Evolutionary conservation across 2,888 invertebrate genomes (phyloP), one percentile per base, ranked within the genome.

Genomic region (Platycnemis pennipes): DNA sequence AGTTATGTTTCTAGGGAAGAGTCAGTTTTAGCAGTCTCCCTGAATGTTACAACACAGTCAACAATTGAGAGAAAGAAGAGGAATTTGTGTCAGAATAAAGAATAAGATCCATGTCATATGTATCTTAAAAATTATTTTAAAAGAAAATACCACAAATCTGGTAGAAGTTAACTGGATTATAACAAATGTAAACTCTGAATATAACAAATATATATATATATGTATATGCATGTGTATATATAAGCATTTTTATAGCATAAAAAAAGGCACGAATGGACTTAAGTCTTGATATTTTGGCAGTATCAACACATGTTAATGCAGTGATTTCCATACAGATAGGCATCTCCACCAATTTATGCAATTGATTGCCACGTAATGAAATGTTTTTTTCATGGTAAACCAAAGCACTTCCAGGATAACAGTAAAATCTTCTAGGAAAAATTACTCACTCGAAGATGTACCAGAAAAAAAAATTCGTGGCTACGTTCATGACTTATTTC

Each of bases 261-360:
- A n/a, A n/a, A 87, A 87, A 87, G 87, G 87, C 87, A 87, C 87
- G 37, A 0, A 46, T 87, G 87, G 44, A 87, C 45, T 87, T 22
- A 44, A 87, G 5, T 45, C 44, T 87, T 87, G 45, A 87, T 45
- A 87, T 87, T 87, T n/a, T 45, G 87, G 87, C 87, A 44, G 87
- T 46, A 87, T n/a, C 46, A 45, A 87, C n/a, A 46, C 26, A 42
- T 26, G 26, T 87, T 87, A 87, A 19, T 45, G 26, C 26, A 44
- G 26, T 19, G 13, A n/a, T 87, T 46, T 37, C 1, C 5, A 42
- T 45, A 87, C 7, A 1, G 46, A 77, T 37, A 16, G 37, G 13
- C 0, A 45, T 87, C 46, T n/a, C 45, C 87, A 44, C 46, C 45
- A 87, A 22, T 11, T 45, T 46, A 87, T 87, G 13, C 46, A 87